Evolutionary conservation across 2,888 invertebrate species (phyloP).

Genomic region (Brenthis hecate): DNA sequence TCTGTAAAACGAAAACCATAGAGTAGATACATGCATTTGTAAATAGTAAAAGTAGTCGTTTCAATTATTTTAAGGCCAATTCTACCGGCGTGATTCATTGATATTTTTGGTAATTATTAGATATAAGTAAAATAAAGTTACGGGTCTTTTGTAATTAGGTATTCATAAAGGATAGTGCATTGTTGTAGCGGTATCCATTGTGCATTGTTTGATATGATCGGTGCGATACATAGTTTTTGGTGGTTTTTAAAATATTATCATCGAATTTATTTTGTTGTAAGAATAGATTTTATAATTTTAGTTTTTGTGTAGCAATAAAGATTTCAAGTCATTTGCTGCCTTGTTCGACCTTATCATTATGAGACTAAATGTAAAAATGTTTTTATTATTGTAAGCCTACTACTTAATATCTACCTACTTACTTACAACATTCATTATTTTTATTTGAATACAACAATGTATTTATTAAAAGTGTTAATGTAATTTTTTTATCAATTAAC

Average conservation of each 20-base stretch:
- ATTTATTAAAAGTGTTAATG: no score
- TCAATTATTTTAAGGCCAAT: no score
- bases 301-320: background rate
- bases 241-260: slow-evolving; percentile 39
- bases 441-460: no score
- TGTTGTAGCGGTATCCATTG: slow-evolving; percentile 51
- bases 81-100: no score
- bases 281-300: background rate
- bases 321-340: background rate
- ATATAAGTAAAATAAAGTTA: slow-evolving; percentile 22
- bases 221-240: slow-evolving; percentile 44
- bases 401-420: no score
- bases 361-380: no score
- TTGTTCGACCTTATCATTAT: background rate
- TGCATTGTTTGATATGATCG: slow-evolving; percentile 49
- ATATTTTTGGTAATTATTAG: slow-evolving; percentile 13
- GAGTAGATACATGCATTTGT: no score
- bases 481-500: no score
- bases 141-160: slow-evolving; percentile 42
- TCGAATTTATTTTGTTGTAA: slow-evolving; percentile 4
- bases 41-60: no score
- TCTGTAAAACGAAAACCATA: no score
- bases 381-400: no score
- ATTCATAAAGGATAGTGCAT: slow-evolving; percentile 49
- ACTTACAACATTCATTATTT: no score